These are phyloP conservation scores for Stictocephala bisonia DNA, from an alignment of 2,888 invertebrate genomes.

Conservation along the genomic window DNA sequence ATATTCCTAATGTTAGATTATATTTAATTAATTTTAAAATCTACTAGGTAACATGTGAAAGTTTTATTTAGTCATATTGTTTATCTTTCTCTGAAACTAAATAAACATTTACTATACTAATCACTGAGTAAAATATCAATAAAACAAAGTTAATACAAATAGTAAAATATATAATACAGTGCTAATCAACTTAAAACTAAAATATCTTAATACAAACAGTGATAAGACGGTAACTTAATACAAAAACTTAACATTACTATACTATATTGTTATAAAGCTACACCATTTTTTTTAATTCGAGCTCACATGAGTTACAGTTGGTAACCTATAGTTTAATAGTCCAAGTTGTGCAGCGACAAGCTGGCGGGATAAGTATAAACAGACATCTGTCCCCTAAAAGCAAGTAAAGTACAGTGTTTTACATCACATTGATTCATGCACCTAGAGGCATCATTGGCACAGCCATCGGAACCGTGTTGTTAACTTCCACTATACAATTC, in stretches of 20 bases:
- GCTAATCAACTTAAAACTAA: constrained; percentile 5
- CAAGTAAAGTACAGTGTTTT: too few species aligned
- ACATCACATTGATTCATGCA: neutral
- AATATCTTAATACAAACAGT: constrained; percentile 28
- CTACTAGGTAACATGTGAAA: too few species aligned
- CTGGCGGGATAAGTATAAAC: neutral
- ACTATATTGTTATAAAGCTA: constrained; percentile 26
- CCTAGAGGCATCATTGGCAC: constrained; percentile 29
- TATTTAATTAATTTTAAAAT: too few species aligned
- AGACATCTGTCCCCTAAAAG: too few species aligned
- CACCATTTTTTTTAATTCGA: neutral
- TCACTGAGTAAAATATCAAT: constrained; percentile 3
- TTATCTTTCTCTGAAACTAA: too few species aligned
- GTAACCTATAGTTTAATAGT: constrained; percentile 15
- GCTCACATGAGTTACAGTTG: constrained; percentile 16
- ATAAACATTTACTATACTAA: neutral
- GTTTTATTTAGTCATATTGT: too few species aligned
- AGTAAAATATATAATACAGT: constrained; percentile 6
- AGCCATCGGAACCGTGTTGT: constrained; percentile 41
- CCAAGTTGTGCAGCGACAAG: too few species aligned
- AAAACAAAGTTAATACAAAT: constrained; percentile 22
- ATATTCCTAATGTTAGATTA: too few species aligned
- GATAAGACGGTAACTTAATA: constrained; percentile 21
- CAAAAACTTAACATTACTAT: constrained; percentile 17
- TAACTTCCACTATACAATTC: constrained; percentile 42